Percentiles rank a stretch among this genome's conserved stretches.
Evolutionary conservation across 2,113 vertebrate species (phyloP).

Genomic region (Lophochroa leadbeateri): DNA sequence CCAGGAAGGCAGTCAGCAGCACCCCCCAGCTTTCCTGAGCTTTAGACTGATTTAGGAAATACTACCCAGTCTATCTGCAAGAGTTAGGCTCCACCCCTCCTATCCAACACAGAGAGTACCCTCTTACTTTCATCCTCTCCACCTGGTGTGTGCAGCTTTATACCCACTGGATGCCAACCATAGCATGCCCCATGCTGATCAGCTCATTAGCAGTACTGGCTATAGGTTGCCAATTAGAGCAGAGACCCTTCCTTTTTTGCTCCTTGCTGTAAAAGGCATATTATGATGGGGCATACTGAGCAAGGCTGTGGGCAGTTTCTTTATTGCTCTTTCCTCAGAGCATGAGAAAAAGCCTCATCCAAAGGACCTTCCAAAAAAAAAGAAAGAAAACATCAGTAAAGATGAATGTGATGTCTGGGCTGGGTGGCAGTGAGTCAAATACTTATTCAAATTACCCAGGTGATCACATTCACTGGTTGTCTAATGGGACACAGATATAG

Average conservation of each 20-base stretch:
- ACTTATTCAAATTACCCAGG: neutral
- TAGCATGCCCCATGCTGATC: neutral
- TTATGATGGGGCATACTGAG: neutral
- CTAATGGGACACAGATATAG: neutral
- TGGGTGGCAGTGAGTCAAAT: neutral
- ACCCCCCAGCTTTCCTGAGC: neutral
- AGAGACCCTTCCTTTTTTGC: neutral
- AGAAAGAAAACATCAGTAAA: neutral
- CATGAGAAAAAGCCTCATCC: neutral
- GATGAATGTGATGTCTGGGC: neutral
- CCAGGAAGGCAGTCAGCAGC: neutral
- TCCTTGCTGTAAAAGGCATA: neutral
- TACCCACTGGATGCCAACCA: neutral
- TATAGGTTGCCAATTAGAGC: neutral
- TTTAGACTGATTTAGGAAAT: fast-evolving
- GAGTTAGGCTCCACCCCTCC: neutral
- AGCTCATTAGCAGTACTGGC: neutral
- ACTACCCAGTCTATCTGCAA: fast-evolving
- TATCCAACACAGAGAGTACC: neutral
- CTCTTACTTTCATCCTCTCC: neutral
- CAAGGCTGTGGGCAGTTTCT: neutral
- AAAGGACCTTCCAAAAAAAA: neutral
- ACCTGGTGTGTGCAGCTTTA: neutral
- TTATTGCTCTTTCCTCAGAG: neutral
- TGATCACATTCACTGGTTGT: neutral